These are phyloP conservation scores for Mormyrus hasselquistii DNA, from an alignment of 2,797 vertebrate genomes.

Conservation along the genomic window DNA sequence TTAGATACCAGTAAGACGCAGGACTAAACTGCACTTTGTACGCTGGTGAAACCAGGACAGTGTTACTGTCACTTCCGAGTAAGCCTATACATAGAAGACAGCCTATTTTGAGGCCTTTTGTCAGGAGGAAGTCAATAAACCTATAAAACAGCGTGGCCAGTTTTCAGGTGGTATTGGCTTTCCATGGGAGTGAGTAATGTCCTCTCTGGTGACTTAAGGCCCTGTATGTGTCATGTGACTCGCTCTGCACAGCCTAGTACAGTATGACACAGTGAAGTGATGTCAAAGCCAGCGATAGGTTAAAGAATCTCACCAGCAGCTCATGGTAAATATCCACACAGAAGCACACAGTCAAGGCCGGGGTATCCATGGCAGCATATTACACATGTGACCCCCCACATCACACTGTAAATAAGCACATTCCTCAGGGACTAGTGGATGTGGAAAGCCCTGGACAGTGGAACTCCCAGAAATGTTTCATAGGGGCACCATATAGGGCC, in stretches of 20 bases:
- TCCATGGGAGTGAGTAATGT: background rate
- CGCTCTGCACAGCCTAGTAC: background rate
- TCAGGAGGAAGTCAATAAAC: background rate
- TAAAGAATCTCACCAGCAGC: background rate
- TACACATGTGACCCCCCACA: background rate
- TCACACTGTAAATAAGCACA: background rate
- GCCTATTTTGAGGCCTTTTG: background rate
- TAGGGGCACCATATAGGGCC: background rate
- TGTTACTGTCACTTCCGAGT: background rate
- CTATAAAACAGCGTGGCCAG: background rate
- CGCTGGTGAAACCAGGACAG: background rate
- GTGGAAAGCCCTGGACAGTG: background rate
- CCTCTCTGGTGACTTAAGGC: background rate
- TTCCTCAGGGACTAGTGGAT: background rate
- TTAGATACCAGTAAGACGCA: background rate
- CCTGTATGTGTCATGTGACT: background rate
- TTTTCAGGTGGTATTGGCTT: background rate
- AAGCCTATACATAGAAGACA: background rate
- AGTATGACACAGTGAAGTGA: background rate
- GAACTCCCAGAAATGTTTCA: background rate
- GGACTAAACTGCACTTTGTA: background rate
- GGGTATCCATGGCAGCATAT: background rate
- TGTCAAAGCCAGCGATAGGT: background rate
- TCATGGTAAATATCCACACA: background rate
- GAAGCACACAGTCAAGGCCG: background rate